Percentiles rank a stretch among this genome's conserved stretches.
phyloP scores from a whole-genome alignment of 1,140 invertebrate species.

The Magallana ariakensis region DNA sequence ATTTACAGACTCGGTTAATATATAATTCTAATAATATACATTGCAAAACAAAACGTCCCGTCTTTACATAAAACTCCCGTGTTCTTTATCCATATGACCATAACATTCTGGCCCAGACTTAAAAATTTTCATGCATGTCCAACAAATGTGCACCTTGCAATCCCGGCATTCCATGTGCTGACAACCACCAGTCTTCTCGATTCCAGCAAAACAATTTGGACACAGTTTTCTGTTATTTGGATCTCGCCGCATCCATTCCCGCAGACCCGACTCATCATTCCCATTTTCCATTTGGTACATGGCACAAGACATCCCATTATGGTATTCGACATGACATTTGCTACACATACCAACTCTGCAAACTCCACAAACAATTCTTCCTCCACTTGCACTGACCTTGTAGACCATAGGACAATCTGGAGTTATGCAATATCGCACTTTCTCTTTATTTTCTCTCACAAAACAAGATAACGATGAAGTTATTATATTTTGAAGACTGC shows the following conservation, averaged over 20 bases:
- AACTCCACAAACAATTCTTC: conserved; percentile 63
- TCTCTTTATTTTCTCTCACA: conserved; percentile 56
- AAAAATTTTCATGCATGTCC: conserved; percentile 66
- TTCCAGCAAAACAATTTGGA: conserved; percentile 65
- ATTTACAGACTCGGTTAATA: too few species aligned
- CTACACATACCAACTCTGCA: conserved; percentile 68
- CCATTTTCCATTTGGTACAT: conserved; percentile 59
- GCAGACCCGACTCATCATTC: conserved; percentile 40
- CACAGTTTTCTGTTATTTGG: conserved; percentile 62
- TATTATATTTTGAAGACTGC: conserved; percentile 49
- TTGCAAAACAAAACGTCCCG: too few species aligned
- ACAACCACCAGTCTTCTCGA: conserved; percentile 71
- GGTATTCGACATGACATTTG: conserved; percentile 64
- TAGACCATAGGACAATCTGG: conserved; percentile 72
- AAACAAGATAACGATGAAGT: conserved; percentile 58
- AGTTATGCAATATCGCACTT: conserved; percentile 68
- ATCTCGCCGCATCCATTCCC: conserved; percentile 58
- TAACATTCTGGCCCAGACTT: conserved; percentile 55
- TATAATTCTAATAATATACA: too few species aligned
- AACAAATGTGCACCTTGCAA: conserved; percentile 68
- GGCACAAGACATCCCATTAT: conserved; percentile 69
- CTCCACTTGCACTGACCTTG: conserved; percentile 53
- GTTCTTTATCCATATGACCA: conserved; percentile 60
- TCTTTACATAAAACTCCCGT: conserved; percentile 60
- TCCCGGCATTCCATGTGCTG: conserved; percentile 65